phyloP scores from a whole-genome alignment of 2,888 invertebrate genomes.

The Tridacna crocea region DNA sequence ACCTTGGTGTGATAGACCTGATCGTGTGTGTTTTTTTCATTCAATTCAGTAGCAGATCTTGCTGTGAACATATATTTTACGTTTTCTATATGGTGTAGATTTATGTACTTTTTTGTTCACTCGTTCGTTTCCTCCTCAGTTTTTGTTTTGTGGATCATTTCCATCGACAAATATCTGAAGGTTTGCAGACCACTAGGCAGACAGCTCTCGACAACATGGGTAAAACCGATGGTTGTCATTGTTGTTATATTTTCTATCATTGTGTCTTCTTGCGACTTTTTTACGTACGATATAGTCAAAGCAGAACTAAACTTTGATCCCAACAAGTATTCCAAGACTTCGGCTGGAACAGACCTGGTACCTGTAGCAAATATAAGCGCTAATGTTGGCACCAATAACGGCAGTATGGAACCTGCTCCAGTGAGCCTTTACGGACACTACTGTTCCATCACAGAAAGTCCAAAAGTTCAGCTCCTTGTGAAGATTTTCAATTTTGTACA shows the following conservation, averaged over 20 bases:
- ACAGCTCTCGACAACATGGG: constrained; percentile 27
- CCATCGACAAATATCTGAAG: constrained; percentile 23
- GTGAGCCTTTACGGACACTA: background rate
- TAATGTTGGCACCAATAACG: no score
- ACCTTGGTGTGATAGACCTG: constrained; percentile 29
- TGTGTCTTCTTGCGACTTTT: background rate
- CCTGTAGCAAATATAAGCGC: background rate
- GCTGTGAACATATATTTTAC: constrained; percentile 34
- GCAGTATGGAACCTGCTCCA: background rate
- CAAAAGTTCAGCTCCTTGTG: background rate
- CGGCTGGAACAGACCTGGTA: background rate
- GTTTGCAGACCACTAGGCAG: constrained; percentile 32
- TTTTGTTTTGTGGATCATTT: background rate
- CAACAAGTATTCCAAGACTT: background rate
- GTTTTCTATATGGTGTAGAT: constrained; percentile 22
- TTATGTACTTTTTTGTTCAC: constrained; percentile 48
- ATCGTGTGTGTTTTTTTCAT: constrained; percentile 25
- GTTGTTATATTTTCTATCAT: background rate
- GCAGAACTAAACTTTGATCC: background rate
- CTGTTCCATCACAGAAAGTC: background rate
- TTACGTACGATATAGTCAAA: background rate
- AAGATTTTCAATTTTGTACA: background rate
- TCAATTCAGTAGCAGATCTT: constrained; percentile 31
- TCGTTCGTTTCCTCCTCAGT: constrained; percentile 32
- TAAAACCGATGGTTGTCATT: constrained; percentile 3